Conservation (phyloP, 2,888 invertebrate species). For the Drosophila flavopinicola region DNA sequence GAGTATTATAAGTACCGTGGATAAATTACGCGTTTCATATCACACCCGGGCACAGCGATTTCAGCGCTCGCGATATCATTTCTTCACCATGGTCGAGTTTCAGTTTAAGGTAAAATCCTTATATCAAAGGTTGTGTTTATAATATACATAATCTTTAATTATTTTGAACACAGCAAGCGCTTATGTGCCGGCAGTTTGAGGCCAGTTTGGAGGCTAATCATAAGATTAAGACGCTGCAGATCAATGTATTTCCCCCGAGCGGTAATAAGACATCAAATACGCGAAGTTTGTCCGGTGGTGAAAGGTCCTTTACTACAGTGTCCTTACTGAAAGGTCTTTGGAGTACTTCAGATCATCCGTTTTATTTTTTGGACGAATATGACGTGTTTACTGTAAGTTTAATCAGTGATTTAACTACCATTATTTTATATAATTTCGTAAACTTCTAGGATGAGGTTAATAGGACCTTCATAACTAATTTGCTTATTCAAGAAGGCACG, state of each 20-base stretch:
- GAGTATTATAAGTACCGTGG: constrained; percentile 28
- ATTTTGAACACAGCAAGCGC: constrained; percentile 70
- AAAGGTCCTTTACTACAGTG: constrained; percentile 97
- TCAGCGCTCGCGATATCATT: constrained; percentile 51
- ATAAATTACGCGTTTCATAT: constrained; percentile 47
- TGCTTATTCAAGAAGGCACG: constrained; percentile 91
- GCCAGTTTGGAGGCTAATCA: constrained; percentile 77
- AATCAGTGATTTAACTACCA: not conserved
- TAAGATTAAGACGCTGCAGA: constrained; percentile 62
- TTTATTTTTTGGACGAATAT: constrained; percentile 97
- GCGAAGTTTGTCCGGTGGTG: constrained; percentile 95
- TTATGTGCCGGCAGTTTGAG: constrained; percentile 76
- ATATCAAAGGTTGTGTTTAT: not conserved
- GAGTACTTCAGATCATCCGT: constrained; percentile 96
- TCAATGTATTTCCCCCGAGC: constrained; percentile 86
- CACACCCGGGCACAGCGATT: constrained; percentile 49
- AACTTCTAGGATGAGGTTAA: constrained; percentile 61
- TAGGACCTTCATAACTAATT: constrained; percentile 76
- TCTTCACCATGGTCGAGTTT: constrained; percentile 74
- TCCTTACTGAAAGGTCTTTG: constrained; percentile 96
- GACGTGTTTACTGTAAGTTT: constrained; percentile 95
- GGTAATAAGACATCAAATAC: constrained; percentile 85
- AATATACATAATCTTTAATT: not conserved
- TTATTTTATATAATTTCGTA: not conserved
- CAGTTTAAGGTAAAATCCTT: constrained; percentile 77